These are phyloP conservation scores for Poecilia velifera DNA, from an alignment of 2,797 vertebrate genomes.

Conservation along the genomic window DNA sequence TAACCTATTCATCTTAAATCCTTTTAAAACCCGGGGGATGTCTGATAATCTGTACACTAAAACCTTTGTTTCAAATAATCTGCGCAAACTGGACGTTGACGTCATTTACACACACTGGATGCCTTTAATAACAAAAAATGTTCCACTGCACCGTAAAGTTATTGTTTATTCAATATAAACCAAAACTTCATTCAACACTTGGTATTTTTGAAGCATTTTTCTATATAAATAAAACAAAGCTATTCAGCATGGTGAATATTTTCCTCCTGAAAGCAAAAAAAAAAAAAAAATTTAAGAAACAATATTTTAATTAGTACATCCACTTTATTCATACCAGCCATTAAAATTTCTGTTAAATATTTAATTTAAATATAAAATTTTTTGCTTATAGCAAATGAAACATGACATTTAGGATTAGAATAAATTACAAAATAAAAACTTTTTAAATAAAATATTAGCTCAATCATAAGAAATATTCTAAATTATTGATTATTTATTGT, in stretches of 20 bases:
- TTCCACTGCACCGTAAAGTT: background rate
- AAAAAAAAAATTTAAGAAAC: background rate
- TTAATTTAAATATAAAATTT: too few species aligned
- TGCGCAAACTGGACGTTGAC: background rate
- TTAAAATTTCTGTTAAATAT: background rate
- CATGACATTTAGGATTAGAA: background rate
- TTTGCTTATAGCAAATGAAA: background rate
- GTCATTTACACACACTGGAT: background rate
- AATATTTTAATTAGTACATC: background rate
- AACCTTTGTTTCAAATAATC: conserved; percentile 1
- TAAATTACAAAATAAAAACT: background rate
- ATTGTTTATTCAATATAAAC: background rate
- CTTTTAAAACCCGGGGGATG: background rate
- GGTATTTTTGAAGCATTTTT: background rate
- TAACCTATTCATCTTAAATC: background rate
- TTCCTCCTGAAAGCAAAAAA: background rate
- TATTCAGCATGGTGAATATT: background rate
- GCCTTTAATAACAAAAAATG: background rate
- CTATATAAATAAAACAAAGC: background rate
- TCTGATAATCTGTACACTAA: background rate
- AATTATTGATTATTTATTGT: background rate
- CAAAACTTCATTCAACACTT: background rate
- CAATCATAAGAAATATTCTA: background rate
- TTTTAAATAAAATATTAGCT: background rate
- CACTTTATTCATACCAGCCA: background rate